A percentile compares a stretch with the other conserved stretches of the same genome.
Evolutionary conservation across 2,888 invertebrate species (phyloP).

Genomic region (Nipponacmea schrenckii): DNA sequence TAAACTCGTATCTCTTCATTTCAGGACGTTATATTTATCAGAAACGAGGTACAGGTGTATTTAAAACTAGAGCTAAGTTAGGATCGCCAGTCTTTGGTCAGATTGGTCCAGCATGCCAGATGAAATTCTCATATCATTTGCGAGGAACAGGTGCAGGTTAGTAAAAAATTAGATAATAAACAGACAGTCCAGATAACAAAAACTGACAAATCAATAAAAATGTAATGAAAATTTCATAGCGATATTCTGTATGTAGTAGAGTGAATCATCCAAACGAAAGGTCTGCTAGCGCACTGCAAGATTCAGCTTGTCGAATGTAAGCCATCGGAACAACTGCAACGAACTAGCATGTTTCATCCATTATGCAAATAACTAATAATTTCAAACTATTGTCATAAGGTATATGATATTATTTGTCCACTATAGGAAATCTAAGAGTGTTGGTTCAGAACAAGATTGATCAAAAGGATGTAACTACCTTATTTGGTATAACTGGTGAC

Average conservation of each 20-base stretch:
- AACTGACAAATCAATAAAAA: background rate
- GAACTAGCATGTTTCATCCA: background rate
- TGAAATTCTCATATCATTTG: constrained; percentile 62
- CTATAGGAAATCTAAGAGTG: constrained; percentile 43
- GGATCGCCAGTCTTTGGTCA: constrained; percentile 51
- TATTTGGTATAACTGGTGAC: constrained; percentile 52
- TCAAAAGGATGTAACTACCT: constrained; percentile 33
- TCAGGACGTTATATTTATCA: constrained; percentile 59
- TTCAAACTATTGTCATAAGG: no score
- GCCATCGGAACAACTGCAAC: constrained; percentile 22
- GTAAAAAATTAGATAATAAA: background rate
- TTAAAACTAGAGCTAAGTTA: constrained; percentile 44
- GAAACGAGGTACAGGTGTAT: constrained; percentile 43
- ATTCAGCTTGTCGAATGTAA: no score
- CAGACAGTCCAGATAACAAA: background rate
- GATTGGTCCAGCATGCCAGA: constrained; percentile 55
- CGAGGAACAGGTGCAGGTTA: constrained; percentile 52
- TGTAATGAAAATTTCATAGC: background rate
- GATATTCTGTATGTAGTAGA: constrained; percentile 18
- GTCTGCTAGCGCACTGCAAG: no score
- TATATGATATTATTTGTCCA: no score
- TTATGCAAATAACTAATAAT: background rate
- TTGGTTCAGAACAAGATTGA: constrained; percentile 40
- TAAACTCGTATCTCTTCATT: background rate
- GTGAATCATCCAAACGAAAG: no score